Evolutionary conservation across 2,797 vertebrate genomes (phyloP).

Genomic region (Pseudocheirus occidentalis): DNA sequence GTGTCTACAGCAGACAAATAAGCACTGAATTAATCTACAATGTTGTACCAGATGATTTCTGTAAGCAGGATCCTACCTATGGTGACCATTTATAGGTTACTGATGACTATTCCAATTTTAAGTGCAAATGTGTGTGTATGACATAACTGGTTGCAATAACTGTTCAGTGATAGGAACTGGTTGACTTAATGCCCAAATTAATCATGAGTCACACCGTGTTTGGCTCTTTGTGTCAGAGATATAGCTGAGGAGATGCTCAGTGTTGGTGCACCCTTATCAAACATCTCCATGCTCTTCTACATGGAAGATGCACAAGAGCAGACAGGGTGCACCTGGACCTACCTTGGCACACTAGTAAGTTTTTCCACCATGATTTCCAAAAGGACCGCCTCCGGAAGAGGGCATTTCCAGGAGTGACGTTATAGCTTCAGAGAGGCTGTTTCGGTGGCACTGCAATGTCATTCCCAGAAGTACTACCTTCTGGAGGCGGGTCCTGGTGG

Average conservation of each 20-base stretch:
- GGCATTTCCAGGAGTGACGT: constrained; percentile 86
- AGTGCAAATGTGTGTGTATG: too few species aligned
- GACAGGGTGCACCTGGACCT: constrained; percentile 82
- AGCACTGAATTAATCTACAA: background rate
- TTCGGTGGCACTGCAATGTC: constrained; percentile 84
- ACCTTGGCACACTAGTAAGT: constrained; percentile 85
- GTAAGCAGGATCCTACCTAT: background rate
- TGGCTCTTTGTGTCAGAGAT: background rate
- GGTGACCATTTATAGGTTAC: background rate
- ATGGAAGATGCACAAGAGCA: constrained; percentile 55
- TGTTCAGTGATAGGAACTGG: accelerated
- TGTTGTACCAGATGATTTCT: background rate
- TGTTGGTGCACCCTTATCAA: background rate
- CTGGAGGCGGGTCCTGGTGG: constrained; percentile 87
- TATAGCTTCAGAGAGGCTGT: constrained; percentile 83
- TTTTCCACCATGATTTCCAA: constrained; percentile 87
- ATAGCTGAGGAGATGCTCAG: background rate
- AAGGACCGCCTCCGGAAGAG: constrained; percentile 87
- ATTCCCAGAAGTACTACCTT: constrained; percentile 87
- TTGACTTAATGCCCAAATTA: accelerated
- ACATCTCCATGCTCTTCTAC: constrained; percentile 40
- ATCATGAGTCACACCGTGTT: accelerated
- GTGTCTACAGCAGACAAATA: background rate
- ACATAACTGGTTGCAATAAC: accelerated
- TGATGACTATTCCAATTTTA: background rate